Evolutionary conservation across 2,797 vertebrate species (phyloP).

Genomic region (Sebastes kiyomatsui): DNA sequence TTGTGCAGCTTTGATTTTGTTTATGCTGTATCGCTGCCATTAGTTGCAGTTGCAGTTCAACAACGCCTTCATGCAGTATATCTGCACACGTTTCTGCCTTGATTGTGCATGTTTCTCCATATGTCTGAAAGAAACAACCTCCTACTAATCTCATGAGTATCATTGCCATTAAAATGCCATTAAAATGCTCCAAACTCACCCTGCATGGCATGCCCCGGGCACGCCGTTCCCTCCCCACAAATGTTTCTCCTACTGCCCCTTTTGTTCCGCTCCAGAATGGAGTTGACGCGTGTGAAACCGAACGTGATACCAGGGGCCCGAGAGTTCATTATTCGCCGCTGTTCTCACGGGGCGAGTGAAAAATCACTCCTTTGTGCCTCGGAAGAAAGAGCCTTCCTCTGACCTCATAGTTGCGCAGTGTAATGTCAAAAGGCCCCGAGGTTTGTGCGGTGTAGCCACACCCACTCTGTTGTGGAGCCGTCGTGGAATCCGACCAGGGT

Average conservation of each 20-base stretch:
- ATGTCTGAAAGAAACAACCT: not conserved
- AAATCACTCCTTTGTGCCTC: slow-evolving; percentile 74
- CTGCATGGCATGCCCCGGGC: slow-evolving; percentile 43
- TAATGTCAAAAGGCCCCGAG: slow-evolving; percentile 76
- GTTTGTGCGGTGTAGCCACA: slow-evolving; percentile 71
- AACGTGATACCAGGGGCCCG: slow-evolving; percentile 68
- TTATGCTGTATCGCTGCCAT: not conserved
- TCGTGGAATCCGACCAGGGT: slow-evolving; percentile 49
- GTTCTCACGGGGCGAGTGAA: slow-evolving; percentile 76
- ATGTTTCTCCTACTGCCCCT: slow-evolving; percentile 70
- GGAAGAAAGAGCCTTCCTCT: slow-evolving; percentile 77
- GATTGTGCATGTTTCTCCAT: not conserved
- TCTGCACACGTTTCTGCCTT: not conserved
- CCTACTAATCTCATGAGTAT: not conserved
- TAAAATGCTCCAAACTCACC: slow-evolving; percentile 31
- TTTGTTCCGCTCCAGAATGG: slow-evolving; percentile 78
- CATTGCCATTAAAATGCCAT: slow-evolving; percentile 20
- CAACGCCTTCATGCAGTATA: not conserved
- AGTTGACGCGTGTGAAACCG: slow-evolving; percentile 75
- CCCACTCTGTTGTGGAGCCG: slow-evolving; percentile 71
- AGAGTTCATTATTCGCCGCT: slow-evolving; percentile 74
- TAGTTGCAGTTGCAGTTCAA: not conserved
- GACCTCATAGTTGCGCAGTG: slow-evolving; percentile 76
- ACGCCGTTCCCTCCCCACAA: slow-evolving; percentile 63
- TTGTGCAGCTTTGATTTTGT: not conserved